A percentile compares a stretch with the other conserved stretches of the same genome.
These are phyloP conservation scores for Oscheius sp. DNA, from an alignment of 2,888 invertebrate species.

Conservation along the genomic window DNA sequence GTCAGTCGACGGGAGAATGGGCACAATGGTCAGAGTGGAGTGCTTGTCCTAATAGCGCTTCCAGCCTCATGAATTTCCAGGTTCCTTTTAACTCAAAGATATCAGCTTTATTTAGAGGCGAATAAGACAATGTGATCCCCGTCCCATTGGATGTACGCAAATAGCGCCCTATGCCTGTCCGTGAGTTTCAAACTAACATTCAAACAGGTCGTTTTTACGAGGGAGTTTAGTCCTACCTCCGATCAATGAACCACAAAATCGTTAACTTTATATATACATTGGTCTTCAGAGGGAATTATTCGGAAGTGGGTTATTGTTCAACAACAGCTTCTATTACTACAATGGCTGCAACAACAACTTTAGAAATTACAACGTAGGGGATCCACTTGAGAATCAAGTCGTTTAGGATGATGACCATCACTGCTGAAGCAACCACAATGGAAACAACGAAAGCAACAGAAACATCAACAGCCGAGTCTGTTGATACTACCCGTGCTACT, in stretches of 20 bases:
- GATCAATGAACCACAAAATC: too few relatives aligned
- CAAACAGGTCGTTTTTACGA: not conserved
- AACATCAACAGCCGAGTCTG: not conserved
- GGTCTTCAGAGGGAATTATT: constrained; percentile 25
- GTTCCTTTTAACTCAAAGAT: too few relatives aligned
- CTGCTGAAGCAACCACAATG: constrained; percentile 6
- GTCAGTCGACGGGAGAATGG: constrained; percentile 19
- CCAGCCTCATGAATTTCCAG: constrained; percentile 20
- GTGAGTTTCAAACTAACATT: constrained; percentile 4
- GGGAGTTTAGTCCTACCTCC: too few relatives aligned
- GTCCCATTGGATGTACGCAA: constrained; percentile 9
- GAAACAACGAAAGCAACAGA: constrained; percentile 13
- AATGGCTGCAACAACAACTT: not conserved
- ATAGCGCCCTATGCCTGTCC: constrained; percentile 16
- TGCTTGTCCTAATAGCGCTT: constrained; percentile 6
- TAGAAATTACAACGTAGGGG: constrained; percentile 6
- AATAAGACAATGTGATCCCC: constrained; percentile 17
- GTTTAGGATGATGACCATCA: not conserved
- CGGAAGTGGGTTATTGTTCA: constrained; percentile 18
- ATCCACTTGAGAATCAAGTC: not conserved
- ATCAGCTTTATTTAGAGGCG: too few relatives aligned
- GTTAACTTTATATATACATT: not conserved
- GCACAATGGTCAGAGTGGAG: constrained; percentile 24
- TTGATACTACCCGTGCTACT: not conserved
- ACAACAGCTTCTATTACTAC: constrained; percentile 21